phyloP scores from a whole-genome alignment of 53 echinoderm and acorn worm species.

The Actinopyga echinites region DNA sequence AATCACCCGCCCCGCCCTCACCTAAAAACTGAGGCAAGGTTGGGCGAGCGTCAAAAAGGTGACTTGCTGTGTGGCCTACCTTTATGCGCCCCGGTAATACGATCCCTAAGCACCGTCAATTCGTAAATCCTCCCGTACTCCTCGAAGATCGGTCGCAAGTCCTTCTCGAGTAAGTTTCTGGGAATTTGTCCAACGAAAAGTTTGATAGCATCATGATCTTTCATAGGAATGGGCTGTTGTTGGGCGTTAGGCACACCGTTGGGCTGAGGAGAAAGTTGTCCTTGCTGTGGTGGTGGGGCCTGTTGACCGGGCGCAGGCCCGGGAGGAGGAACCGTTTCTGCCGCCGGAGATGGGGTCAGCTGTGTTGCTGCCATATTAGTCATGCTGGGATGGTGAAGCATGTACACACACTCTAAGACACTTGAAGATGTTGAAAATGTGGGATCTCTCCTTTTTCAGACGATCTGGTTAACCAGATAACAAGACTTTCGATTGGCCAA shows the following conservation, averaged over 20 bases:
- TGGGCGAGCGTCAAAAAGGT: no score
- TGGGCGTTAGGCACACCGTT: conserved; percentile 83
- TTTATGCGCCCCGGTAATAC: conserved; percentile 97
- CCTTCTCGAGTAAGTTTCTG: conserved; percentile 95
- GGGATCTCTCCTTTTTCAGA: conserved; percentile 18
- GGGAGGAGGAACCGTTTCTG: conserved; percentile 65
- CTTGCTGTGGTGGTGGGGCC: conserved; percentile 55
- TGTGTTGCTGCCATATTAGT: conserved; percentile 99
- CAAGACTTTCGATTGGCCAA: no score
- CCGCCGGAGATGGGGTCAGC: conserved; percentile 69
- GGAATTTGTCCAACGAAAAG: conserved; percentile 98
- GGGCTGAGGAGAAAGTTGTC: conserved; percentile 64
- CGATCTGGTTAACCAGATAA: conserved; percentile 12
- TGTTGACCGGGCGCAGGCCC: conserved; percentile 61
- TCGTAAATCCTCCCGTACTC: conserved; percentile 96
- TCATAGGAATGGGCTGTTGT: conserved; percentile 94
- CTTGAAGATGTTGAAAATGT: conserved; percentile 33
- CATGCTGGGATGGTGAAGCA: conserved; percentile 76
- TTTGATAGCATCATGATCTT: conserved; percentile 99
- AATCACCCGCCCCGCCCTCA: no score
- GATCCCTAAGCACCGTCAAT: conserved; percentile 96
- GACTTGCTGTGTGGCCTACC: conserved; percentile 46
- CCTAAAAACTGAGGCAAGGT: no score
- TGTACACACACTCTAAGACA: conserved; percentile 50
- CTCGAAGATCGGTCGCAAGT: conserved; percentile 92